Base-by-base conservation (phyloP, 1,140 invertebrate species). In the Nomia melanderi region DNA sequence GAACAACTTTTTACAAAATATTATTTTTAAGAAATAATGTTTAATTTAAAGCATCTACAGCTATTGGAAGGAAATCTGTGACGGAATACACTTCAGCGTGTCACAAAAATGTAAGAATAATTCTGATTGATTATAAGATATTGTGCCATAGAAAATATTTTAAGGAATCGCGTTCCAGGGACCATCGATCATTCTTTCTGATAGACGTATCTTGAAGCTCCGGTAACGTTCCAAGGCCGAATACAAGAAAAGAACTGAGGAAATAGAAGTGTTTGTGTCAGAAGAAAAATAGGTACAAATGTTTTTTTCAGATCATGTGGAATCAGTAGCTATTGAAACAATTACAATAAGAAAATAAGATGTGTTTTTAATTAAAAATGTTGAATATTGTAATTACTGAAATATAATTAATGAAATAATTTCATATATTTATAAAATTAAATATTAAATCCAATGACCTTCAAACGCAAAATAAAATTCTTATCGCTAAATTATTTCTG, bases 101-200 rank as follows among this genome's bases (percentile, higher is more conserved):
- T 20, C 33, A 31, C 0, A 27, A 25, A 56, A 44, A 47, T 65
- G 47, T 33, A 27, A 27, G 31, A 47, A 29, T 54, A 65, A 73
- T 65, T 44, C 47, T 73, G 71, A 73, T 73, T 39, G 71, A 73
- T 73, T 54, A n/a, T 23, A 31, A 54, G 69, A 64, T 44, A 57
- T 75, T 67, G 54, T 57, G 33, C 9, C 29, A 3, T 23, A 27
- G n/a, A 36, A 69, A n/a, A 47, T 59, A 59, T 76, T 59, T 59
- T 54, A n/a, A 66, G 63, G 14, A 67, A n/a, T 56, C 27, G 54
- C 6, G 44, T 44, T 69, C 23, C 36, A 5, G 4, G 11, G 31
- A 59, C 20, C 44, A 76, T 76, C 73, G 73, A 76, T 76, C 73
- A 76, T 69, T 69, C 12, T 25, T 20, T 57, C 25, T 53, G 64